Percentiles rank a stretch among this genome's conserved stretches.
These are phyloP conservation scores for Sylvietta virens DNA, from an alignment of 2,113 vertebrate genomes.

Conservation along the genomic window DNA sequence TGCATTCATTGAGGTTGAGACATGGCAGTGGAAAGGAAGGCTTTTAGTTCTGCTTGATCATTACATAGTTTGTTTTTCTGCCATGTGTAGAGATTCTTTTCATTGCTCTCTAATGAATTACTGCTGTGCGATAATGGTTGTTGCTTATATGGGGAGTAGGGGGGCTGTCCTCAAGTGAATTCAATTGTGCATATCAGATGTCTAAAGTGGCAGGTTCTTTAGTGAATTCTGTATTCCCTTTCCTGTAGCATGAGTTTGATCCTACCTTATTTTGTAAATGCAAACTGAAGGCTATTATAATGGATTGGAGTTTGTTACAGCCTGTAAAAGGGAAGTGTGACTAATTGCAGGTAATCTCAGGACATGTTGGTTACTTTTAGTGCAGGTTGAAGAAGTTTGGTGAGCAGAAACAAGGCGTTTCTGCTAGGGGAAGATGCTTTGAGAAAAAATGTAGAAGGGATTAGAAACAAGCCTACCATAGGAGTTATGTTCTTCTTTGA, in stretches of 20 bases:
- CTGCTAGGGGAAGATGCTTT: background rate
- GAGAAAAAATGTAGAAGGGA: background rate
- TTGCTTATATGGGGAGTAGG: background rate
- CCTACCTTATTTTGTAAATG: background rate
- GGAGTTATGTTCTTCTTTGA: background rate
- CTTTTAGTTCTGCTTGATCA: background rate
- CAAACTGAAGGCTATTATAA: background rate
- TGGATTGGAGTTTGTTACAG: background rate
- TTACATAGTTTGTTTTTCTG: background rate
- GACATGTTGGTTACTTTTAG: background rate
- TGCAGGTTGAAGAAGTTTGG: background rate
- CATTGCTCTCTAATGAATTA: slow-evolving; percentile 6
- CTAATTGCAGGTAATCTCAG: background rate
- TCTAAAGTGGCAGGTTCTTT: background rate
- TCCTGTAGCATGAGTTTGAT: background rate
- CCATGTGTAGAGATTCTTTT: background rate
- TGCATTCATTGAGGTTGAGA: background rate
- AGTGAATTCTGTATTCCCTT: background rate
- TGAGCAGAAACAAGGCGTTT: background rate
- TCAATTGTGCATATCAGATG: background rate
- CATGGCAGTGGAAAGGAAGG: background rate
- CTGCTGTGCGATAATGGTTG: background rate
- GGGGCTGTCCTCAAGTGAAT: background rate
- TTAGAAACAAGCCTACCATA: background rate
- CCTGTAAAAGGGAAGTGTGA: background rate